Base-by-base conservation (phyloP, 1,140 invertebrate species). In the Mesaphorura yosii region DNA sequence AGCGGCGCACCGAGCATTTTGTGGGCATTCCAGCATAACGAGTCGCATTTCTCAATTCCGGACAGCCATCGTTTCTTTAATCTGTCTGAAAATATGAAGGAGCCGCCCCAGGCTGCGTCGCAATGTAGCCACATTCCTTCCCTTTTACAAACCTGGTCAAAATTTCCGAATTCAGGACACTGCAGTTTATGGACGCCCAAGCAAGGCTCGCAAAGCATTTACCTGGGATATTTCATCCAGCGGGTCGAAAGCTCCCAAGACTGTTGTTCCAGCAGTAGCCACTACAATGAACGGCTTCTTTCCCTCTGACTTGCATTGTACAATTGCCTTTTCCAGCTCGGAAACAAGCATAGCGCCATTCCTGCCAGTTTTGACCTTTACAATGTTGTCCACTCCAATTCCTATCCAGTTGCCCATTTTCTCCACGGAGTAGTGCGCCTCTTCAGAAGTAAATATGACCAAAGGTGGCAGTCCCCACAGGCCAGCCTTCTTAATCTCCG, bases 11-110 rank as follows among this genome's bases (percentile, higher is more conserved):
- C 88, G 19, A 90, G 76, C 75, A 92, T 82, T 67, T 94, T 94
- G 66, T 95, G 90, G 0, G 88, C 88, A 73, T 95, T 94, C 89
- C 89, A 94, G 0, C 86, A 78, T 47, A 93, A 73, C 0, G 88
- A 93, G 66, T 93, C 77, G 1, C 78, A 79, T 60, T 52, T 53
- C 51, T 60, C 51, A 29, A 60, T 56, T 0, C 53, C 58, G 19
- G 28, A 19, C 7, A 60, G 46, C 38, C 50, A 56, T 53, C 73
- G 61, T 53, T 72, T 60, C 49, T 67, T 64, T 58, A 75, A 65
- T 60, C 70, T 73, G 4, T 64, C 62, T n/a, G 72, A 73, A 47
- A 77, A 60, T 26, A 78, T 62, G 22, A 71, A 67, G 22, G 71
- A 68, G 15, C 76, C 76, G 53, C 76, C 76, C 76, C 76, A 78